Conservation (phyloP, 2,113 vertebrate genomes). For the Spilogale gracilis region DNA sequence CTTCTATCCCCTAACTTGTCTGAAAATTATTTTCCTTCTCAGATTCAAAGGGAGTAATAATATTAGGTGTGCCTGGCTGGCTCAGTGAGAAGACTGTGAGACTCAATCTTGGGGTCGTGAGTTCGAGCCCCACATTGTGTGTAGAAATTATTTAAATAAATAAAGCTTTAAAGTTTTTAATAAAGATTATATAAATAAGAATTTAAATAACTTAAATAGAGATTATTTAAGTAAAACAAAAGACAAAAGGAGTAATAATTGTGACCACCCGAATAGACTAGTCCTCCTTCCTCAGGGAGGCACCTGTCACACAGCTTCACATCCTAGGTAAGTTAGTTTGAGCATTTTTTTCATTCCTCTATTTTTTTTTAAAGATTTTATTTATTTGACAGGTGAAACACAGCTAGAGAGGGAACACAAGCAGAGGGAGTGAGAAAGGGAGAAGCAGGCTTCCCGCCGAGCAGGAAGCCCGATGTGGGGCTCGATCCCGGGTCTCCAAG, state of each 20-base stretch:
- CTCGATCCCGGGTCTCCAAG: too few relatives aligned
- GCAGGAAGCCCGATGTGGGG: too few relatives aligned
- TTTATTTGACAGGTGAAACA: too few relatives aligned
- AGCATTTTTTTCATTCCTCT: neutral
- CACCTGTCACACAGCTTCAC: accelerated
- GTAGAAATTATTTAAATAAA: neutral
- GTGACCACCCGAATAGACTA: neutral
- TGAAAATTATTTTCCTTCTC: neutral
- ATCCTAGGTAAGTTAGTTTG: neutral
- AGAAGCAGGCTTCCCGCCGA: too few relatives aligned
- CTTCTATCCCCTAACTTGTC: neutral
- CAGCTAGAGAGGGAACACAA: too few relatives aligned
- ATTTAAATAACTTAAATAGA: too few relatives aligned
- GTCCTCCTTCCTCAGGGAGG: neutral
- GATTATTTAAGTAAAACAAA: too few relatives aligned
- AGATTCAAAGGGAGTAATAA: neutral
- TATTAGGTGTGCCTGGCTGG: neutral
- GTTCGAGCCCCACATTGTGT: neutral
- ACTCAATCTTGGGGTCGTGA: neutral
- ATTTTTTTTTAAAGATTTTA: too few relatives aligned
- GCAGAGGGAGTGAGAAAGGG: too few relatives aligned
- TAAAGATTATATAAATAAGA: too few relatives aligned
- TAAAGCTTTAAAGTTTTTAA: neutral
- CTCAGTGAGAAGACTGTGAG: neutral
- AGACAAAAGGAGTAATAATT: neutral